These are phyloP conservation scores for Apotomis turbidana DNA, from an alignment of 2,888 invertebrate genomes.

Conservation along the genomic window DNA sequence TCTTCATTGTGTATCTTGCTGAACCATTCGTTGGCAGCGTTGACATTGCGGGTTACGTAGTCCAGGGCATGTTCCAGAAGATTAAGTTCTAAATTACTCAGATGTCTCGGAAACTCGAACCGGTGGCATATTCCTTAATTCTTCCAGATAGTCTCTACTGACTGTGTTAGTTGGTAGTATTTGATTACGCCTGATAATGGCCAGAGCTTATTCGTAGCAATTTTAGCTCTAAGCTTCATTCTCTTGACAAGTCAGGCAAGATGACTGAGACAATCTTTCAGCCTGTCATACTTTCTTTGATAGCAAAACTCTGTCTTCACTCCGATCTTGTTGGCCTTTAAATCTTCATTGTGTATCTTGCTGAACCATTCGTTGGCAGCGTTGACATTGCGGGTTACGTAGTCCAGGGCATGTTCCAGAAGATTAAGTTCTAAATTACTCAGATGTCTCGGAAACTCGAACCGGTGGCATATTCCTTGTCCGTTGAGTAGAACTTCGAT, in stretches of 20 bases:
- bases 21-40: constrained; percentile 57
- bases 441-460: constrained; percentile 58
- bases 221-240: not conserved
- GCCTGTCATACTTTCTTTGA: constrained; percentile 47
- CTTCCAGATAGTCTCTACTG: too few species aligned
- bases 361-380: constrained; percentile 57
- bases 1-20: constrained; percentile 34
- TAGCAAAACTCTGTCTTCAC: constrained; percentile 52
- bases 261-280: constrained; percentile 48
- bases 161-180: too few species aligned
- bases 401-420: constrained; percentile 53
- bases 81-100: constrained; percentile 56
- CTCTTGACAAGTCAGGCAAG: not conserved
- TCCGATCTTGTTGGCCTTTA: constrained; percentile 45
- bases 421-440: constrained; percentile 54
- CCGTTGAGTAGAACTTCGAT: constrained; percentile 59
- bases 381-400: constrained; percentile 50
- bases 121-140: constrained; percentile 55
- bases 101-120: constrained; percentile 56
- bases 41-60: constrained; percentile 50
- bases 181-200: too few species aligned
- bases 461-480: constrained; percentile 62
- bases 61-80: constrained; percentile 55
- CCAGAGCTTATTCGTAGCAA: too few species aligned
- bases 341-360: constrained; percentile 34